Percentiles rank a stretch among this genome's conserved stretches.
Evolutionary conservation across 2,113 vertebrate genomes (phyloP).

Genomic region (Onychorhynchus coronatus): DNA sequence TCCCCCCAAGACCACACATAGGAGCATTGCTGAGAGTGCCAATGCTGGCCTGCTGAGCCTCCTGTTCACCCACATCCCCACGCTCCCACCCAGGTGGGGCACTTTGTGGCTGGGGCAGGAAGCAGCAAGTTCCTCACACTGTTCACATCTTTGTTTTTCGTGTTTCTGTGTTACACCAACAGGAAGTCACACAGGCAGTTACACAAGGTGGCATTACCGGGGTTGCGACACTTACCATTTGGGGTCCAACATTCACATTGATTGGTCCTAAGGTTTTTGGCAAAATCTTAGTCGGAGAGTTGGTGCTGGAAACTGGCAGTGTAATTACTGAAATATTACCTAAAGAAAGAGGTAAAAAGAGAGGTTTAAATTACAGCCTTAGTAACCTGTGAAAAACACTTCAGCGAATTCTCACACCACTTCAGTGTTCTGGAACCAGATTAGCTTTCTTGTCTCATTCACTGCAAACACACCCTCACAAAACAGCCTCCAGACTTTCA

Average conservation of each 20-base stretch:
- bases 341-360: slow-evolving; percentile 51
- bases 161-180: background rate
- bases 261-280: slow-evolving; percentile 79
- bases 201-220: background rate
- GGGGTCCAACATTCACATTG: slow-evolving; percentile 81
- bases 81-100: background rate
- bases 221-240: slow-evolving; percentile 75
- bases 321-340: slow-evolving; percentile 76
- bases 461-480: rapidly evolving
- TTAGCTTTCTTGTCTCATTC: background rate
- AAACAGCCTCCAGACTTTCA: background rate
- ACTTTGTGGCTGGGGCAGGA: background rate
- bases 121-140: background rate
- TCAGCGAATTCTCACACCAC: background rate
- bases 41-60: background rate
- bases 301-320: slow-evolving; percentile 73
- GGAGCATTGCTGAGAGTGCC: background rate
- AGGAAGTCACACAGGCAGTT: background rate
- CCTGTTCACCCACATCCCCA: background rate
- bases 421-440: background rate
- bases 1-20: background rate
- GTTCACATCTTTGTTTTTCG: background rate
- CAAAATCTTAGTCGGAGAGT: slow-evolving; percentile 77
- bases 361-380: background rate
- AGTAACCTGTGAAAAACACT: background rate